These are phyloP conservation scores for Notodonta ziczac DNA, from an alignment of 2,888 invertebrate genomes.

Conservation along the genomic window DNA sequence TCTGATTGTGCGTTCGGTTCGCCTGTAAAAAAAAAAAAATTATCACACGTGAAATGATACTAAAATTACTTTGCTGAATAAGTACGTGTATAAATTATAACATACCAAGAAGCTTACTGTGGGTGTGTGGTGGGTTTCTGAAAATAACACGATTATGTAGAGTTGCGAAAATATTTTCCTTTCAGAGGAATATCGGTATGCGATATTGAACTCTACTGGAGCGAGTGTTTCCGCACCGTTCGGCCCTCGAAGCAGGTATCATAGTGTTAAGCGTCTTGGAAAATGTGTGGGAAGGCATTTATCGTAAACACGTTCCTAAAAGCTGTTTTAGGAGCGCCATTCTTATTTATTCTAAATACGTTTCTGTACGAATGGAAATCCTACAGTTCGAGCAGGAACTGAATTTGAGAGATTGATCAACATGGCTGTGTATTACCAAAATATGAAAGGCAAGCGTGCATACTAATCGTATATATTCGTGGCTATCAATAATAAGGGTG, in stretches of 20 bases:
- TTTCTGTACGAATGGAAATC: no score
- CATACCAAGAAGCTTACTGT: slow-evolving; percentile 31
- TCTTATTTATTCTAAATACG: neutral
- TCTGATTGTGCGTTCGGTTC: neutral
- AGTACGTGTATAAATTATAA: neutral
- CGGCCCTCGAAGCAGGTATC: slow-evolving; percentile 14
- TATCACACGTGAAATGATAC: neutral
- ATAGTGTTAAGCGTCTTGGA: slow-evolving; percentile 23
- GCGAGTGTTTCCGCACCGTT: slow-evolving; percentile 23
- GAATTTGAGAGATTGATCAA: no score
- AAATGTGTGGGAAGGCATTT: slow-evolving; percentile 21
- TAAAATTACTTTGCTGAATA: neutral
- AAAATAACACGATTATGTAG: slow-evolving; percentile 22
- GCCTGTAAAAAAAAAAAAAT: slow-evolving; percentile 12
- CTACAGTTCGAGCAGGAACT: no score
- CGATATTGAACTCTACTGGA: slow-evolving; percentile 25
- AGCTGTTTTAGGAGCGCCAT: neutral
- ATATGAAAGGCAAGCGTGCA: no score
- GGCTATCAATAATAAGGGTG: no score
- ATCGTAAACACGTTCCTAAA: slow-evolving; percentile 15
- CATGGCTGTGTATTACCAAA: no score
- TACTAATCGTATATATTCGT: no score
- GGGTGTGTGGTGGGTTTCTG: slow-evolving; percentile 47
- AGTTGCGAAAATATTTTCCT: neutral
- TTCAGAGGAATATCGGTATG: slow-evolving; percentile 12